Conservation (phyloP, 53 echinoderm and acorn worm species). For the Pentamera pediparva region DNA sequence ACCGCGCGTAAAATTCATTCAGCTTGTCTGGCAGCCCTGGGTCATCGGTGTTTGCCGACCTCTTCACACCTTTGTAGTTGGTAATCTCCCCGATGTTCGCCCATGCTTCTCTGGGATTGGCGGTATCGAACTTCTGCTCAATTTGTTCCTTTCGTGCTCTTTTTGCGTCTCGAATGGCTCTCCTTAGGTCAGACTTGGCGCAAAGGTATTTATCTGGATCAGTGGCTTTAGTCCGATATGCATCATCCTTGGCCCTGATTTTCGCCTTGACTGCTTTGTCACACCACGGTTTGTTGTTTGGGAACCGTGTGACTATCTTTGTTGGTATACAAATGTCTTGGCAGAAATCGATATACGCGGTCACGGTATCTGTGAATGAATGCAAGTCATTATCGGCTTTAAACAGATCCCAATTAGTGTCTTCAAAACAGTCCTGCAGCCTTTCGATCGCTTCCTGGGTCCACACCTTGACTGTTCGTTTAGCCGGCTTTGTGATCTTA, state of each 20-base stretch:
- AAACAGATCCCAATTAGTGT: constrained; percentile 42
- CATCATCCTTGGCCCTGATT: constrained; percentile 21
- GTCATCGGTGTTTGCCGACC: background rate
- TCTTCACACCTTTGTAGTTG: constrained; percentile 6
- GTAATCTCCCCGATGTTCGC: constrained; percentile 24
- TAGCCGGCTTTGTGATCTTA: constrained; percentile 36
- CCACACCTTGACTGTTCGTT: constrained; percentile 23
- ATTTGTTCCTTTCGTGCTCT: constrained; percentile 3
- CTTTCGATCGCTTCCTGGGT: constrained; percentile 13
- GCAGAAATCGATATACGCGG: constrained; percentile 51
- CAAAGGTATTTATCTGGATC: constrained; percentile 12
- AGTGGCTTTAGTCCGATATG: constrained; percentile 8
- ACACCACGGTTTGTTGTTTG: constrained; percentile 56
- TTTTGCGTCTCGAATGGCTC: constrained; percentile 26
- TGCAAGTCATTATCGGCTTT: background rate
- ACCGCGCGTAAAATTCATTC: constrained; percentile 36
- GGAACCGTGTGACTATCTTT: constrained; percentile 31
- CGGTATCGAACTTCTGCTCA: constrained; percentile 17
- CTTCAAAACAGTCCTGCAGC: constrained; percentile 32
- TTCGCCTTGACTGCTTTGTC: constrained; percentile 24
- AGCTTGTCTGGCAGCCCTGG: constrained; percentile 7
- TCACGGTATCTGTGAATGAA: constrained; percentile 19
- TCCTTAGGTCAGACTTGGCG: constrained; percentile 4
- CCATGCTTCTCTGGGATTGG: constrained; percentile 25
- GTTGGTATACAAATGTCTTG: constrained; percentile 32